Conservation (phyloP, 2,113 vertebrate species). For the Odontesthes bonariensis region DNA sequence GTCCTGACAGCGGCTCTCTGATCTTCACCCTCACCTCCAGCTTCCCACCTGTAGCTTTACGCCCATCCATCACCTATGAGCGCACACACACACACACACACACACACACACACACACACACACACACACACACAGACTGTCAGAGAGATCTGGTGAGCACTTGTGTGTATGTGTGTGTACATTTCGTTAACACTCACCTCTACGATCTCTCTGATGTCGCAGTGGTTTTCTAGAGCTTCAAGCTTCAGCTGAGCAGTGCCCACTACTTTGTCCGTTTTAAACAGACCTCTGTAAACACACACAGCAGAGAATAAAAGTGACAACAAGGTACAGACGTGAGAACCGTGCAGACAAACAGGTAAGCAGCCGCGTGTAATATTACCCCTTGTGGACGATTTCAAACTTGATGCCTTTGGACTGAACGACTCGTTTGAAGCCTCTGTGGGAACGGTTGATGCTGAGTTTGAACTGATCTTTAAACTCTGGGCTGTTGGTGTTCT, state of each 20-base stretch:
- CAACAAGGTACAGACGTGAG: not conserved
- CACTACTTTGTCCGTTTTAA: conserved; percentile 88
- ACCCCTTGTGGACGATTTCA: conserved; percentile 94
- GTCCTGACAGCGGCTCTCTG: conserved; percentile 87
- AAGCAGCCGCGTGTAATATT: conserved; percentile 6
- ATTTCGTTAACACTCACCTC: conserved; percentile 79
- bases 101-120: not conserved
- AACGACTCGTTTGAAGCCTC: conserved; percentile 88
- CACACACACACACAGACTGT: not conserved
- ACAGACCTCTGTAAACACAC: conserved; percentile 84
- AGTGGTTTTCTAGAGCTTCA: conserved; percentile 86
- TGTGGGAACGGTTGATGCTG: conserved; percentile 86
- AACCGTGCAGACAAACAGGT: not conserved
- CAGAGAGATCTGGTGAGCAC: not conserved
- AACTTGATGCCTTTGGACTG: conserved; percentile 93
- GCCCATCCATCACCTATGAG: conserved; percentile 87
- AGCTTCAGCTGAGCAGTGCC: conserved; percentile 91
- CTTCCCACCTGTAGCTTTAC: conserved; percentile 89
- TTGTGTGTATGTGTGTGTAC: not conserved
- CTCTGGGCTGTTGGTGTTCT: conserved; percentile 88
- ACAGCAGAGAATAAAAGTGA: conserved; percentile 5
- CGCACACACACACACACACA: not conserved
- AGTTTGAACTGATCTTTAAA: conserved; percentile 92
- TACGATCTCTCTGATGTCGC: conserved; percentile 88
- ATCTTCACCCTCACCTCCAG: conserved; percentile 89